Percentiles rank a stretch among this genome's conserved stretches.
These are phyloP conservation scores for Rattus norvegicus DNA, from an alignment of 2,113 vertebrate species.

Conservation along the genomic window GRCr8 NC_086038.1:4003501-4004000, in stretches of 20 bases:
- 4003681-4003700: not conserved
- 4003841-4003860: not conserved
- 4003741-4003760: not conserved
- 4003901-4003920: not conserved
- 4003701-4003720: not conserved
- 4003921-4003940: not conserved
- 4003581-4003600: not conserved
- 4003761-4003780: too few species aligned
- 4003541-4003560: constrained; percentile 5
- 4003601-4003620: not conserved
- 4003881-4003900: not conserved
- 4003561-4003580: not conserved
- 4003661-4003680: not conserved
- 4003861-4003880: not conserved
- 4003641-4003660: not conserved
- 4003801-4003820: not conserved
- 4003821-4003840: not conserved
- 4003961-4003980: not conserved
- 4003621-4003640: not conserved
- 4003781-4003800: not conserved
- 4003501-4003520: not conserved
- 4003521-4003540: not conserved
- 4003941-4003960: not conserved
- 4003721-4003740: not conserved
- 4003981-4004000: not conserved